phyloP scores from a whole-genome alignment of 2,113 vertebrate genomes.

The Misgurnus anguillicaudatus region DNA sequence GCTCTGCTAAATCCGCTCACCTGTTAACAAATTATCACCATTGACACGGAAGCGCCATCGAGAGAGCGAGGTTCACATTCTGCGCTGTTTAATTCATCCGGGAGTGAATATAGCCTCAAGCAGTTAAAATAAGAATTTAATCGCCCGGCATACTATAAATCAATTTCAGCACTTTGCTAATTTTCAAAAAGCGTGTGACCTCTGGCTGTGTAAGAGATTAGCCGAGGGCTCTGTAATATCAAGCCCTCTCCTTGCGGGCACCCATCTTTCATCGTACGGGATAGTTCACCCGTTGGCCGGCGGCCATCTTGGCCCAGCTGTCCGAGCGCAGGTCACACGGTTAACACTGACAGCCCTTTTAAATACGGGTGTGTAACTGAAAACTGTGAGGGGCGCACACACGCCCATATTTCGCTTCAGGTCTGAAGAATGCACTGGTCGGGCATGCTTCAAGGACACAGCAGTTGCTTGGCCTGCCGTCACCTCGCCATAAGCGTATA shows the following conservation, averaged over 20 bases:
- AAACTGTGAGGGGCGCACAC: constrained; percentile 67
- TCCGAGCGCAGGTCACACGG: constrained; percentile 71
- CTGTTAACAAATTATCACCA: constrained; percentile 36
- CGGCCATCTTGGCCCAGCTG: constrained; percentile 72
- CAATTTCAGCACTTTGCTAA: constrained; percentile 3
- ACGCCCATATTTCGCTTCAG: constrained; percentile 68
- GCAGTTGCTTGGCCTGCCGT: constrained; percentile 35
- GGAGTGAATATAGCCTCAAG: neutral
- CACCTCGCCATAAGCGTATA: neutral
- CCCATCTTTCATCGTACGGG: constrained; percentile 54
- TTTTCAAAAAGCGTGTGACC: constrained; percentile 42
- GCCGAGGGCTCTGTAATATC: constrained; percentile 21
- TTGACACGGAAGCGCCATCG: neutral
- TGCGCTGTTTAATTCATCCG: neutral
- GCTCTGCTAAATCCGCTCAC: constrained; percentile 27
- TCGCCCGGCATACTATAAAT: neutral
- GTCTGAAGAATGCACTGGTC: constrained; percentile 66
- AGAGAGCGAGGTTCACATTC: neutral
- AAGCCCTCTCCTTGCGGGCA: constrained; percentile 29
- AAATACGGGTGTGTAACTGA: constrained; percentile 77
- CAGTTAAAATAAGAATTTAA: neutral
- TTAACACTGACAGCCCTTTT: constrained; percentile 68
- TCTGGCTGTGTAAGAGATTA: constrained; percentile 30
- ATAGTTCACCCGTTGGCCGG: constrained; percentile 61
- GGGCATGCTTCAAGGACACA: constrained; percentile 66